Conservation (phyloP, 2,888 invertebrate genomes). For the Biston betularia region DNA sequence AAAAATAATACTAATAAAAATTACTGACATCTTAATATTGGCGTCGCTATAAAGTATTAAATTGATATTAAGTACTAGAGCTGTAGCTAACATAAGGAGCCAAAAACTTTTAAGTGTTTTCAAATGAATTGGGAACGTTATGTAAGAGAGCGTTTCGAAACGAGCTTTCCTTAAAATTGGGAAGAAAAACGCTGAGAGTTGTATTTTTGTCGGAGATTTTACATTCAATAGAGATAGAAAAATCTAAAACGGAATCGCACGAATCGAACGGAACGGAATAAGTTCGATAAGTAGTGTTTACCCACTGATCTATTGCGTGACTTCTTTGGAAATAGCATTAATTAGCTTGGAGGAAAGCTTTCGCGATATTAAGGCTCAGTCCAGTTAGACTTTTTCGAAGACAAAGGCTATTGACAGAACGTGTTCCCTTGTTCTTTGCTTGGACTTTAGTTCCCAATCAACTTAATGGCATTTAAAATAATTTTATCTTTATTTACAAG, state of each 20-base stretch:
- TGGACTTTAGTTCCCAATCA: no score
- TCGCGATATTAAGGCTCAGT: no score
- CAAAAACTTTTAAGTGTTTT: slow-evolving; percentile 30
- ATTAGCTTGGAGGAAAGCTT: no score
- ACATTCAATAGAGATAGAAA: slow-evolving; percentile 14
- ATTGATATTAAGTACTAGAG: slow-evolving; percentile 2
- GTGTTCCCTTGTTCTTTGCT: no score
- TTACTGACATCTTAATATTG: slow-evolving; percentile 2
- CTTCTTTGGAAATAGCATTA: no score
- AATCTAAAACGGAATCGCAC: slow-evolving; percentile 9
- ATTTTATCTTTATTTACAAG: no score
- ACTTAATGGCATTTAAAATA: no score
- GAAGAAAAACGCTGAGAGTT: neutral
- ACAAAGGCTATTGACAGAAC: no score
- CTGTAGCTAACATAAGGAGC: slow-evolving; percentile 12
- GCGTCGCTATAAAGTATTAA: neutral
- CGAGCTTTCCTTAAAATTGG: neutral
- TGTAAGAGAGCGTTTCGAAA: neutral
- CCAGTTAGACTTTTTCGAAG: no score
- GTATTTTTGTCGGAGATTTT: slow-evolving; percentile 1
- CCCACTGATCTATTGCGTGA: no score
- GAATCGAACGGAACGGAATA: neutral
- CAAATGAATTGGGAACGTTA: slow-evolving; percentile 6
- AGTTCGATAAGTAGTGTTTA: neutral
- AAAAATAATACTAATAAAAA: slow-evolving; percentile 22